Conservation (phyloP, 2,797 vertebrate genomes). For the Rhabdomys pumilio region DNA sequence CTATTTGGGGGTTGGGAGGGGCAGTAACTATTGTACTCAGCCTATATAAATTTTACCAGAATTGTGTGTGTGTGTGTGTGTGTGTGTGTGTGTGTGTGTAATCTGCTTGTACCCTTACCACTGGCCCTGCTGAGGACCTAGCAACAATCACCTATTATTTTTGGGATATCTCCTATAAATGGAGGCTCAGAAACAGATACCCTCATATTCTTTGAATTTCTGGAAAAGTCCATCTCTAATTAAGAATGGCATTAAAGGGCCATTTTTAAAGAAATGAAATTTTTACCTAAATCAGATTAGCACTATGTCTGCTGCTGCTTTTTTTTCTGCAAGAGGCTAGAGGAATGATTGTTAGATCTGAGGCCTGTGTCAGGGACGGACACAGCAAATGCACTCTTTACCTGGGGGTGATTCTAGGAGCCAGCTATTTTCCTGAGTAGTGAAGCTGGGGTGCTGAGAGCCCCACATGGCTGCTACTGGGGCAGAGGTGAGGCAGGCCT, state of each 20-base stretch:
- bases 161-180: not conserved
- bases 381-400: not conserved
- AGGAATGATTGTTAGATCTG: not conserved
- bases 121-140: not conserved
- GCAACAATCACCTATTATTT: not conserved
- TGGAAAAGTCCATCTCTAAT: slow-evolving; percentile 35
- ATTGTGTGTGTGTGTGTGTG: too few species aligned
- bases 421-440: not conserved
- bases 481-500: not conserved
- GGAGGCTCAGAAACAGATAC: not conserved
- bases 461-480: not conserved
- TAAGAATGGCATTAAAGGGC: slow-evolving; percentile 29
- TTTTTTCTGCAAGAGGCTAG: not conserved
- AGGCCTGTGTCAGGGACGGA: not conserved
- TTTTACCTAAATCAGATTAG: not conserved
- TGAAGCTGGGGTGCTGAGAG: not conserved
- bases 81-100: not conserved
- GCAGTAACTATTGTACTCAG: not conserved
- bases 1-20: not conserved
- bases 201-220: slow-evolving; percentile 11
- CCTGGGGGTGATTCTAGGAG: not conserved
- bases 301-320: not conserved
- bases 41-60: not conserved
- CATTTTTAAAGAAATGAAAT: slow-evolving; percentile 1
- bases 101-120: not conserved